phyloP scores from a whole-genome alignment of 2,888 invertebrate species.

The Drosophila borealis region DNA sequence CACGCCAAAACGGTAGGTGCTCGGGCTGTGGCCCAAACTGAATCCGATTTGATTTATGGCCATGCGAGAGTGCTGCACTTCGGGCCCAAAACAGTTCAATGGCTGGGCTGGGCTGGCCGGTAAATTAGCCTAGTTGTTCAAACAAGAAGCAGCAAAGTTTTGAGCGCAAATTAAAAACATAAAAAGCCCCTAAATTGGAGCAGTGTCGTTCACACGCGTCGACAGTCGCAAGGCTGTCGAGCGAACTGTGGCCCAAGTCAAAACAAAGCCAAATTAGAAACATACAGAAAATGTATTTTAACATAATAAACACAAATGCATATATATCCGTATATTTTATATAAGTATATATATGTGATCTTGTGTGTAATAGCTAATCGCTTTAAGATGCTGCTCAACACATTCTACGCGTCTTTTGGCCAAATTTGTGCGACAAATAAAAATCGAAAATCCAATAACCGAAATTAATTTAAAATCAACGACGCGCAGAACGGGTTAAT shows the following conservation, averaged over 20 bases:
- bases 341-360: neutral
- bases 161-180: conserved; percentile 49
- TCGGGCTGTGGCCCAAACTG: conserved; percentile 21
- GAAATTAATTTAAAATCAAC: conserved; percentile 69
- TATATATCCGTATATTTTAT: neutral
- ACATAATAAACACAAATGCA: conserved; percentile 37
- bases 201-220: conserved; percentile 68
- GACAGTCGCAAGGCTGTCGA: conserved; percentile 63
- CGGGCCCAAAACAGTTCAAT: conserved; percentile 17
- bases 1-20: conserved; percentile 59
- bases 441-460: conserved; percentile 37
- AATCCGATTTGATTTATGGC: conserved; percentile 51
- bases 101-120: conserved; percentile 23
- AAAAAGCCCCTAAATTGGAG: conserved; percentile 61
- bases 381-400: conserved; percentile 45
- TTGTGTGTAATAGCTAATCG: conserved; percentile 14
- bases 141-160: conserved; percentile 27
- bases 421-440: conserved; percentile 58
- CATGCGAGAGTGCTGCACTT: conserved; percentile 17
- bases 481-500: conserved; percentile 59
- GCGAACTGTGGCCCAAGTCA: conserved; percentile 34
- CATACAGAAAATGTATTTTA: conserved; percentile 41
- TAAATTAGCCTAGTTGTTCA: conserved; percentile 67
- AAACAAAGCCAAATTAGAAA: conserved; percentile 68
- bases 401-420: conserved; percentile 63